Evolutionary conservation across 2,797 vertebrate species (phyloP).

Genomic region (Pseudochirops corinnae): DNA sequence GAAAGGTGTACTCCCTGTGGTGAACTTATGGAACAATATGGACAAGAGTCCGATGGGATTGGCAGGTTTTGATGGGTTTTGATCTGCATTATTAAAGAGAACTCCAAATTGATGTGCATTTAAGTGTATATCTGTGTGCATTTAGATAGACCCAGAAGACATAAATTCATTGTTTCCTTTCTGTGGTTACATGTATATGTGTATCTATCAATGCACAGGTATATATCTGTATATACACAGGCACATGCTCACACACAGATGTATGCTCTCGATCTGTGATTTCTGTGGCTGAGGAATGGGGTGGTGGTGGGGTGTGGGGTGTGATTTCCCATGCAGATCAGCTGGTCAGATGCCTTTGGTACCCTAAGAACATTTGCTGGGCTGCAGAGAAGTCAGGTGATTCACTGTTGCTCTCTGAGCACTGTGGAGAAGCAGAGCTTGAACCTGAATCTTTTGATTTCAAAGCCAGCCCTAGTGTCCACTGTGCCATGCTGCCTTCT

Average conservation of each 20-base stretch:
- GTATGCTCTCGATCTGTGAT: background rate
- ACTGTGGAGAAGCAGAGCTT: background rate
- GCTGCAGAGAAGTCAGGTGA: background rate
- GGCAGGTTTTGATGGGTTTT: background rate
- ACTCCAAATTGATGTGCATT: background rate
- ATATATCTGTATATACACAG: background rate
- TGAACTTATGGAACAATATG: background rate
- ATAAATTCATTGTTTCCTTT: background rate
- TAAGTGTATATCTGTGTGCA: background rate
- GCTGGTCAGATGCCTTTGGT: background rate
- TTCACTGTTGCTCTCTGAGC: background rate
- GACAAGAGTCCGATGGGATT: background rate
- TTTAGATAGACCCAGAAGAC: background rate
- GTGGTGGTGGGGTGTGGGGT: no score
- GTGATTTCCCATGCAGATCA: background rate
- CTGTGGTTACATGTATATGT: background rate
- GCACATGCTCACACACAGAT: background rate
- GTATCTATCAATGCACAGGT: background rate
- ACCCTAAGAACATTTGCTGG: background rate
- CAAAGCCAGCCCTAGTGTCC: background rate
- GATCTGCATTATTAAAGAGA: background rate
- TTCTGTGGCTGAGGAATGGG: background rate
- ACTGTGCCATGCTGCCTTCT: background rate
- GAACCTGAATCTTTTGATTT: background rate
- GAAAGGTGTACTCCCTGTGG: no score